A percentile compares a stretch with the other conserved stretches of the same genome.
Evolutionary conservation across 2,888 invertebrate genomes (phyloP).

Genomic region (Cataglyphis rosenhaueri): DNA sequence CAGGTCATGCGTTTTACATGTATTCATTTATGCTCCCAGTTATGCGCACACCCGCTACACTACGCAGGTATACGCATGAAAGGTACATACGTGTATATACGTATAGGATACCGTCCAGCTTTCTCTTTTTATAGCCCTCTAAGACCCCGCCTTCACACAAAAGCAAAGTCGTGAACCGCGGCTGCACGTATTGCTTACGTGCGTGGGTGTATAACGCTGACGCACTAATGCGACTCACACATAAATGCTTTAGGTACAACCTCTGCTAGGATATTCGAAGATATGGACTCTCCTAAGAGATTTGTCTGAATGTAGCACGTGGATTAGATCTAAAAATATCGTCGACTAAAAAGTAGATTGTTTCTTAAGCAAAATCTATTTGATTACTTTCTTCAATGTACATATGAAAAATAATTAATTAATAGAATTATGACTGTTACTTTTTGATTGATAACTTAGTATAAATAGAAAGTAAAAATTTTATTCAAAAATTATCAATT

Average conservation of each 20-base stretch:
- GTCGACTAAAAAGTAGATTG: neutral
- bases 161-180: constrained; percentile 42
- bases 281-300: constrained; percentile 6
- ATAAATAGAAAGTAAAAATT: neutral
- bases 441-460: neutral
- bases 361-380: neutral
- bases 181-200: constrained; percentile 41
- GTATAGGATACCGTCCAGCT: constrained; percentile 70
- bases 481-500: neutral
- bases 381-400: neutral
- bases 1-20: constrained; percentile 63
- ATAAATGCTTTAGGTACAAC: constrained; percentile 25
- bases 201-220: constrained; percentile 34
- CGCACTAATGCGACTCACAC: constrained; percentile 40
- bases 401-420: neutral
- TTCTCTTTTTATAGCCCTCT: constrained; percentile 83
- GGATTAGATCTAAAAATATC: constrained; percentile 1
- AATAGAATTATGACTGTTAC: neutral
- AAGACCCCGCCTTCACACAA: constrained; percentile 73
- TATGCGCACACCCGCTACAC: constrained; percentile 50
- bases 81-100: constrained; percentile 38
- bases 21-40: constrained; percentile 57
- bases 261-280: constrained; percentile 28
- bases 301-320: constrained; percentile 14
- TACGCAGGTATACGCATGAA: constrained; percentile 32